A percentile compares a stretch with the other conserved stretches of the same genome.
Evolutionary conservation across 2,113 vertebrate genomes (phyloP).

Genomic region (Casuarius casuarius): DNA sequence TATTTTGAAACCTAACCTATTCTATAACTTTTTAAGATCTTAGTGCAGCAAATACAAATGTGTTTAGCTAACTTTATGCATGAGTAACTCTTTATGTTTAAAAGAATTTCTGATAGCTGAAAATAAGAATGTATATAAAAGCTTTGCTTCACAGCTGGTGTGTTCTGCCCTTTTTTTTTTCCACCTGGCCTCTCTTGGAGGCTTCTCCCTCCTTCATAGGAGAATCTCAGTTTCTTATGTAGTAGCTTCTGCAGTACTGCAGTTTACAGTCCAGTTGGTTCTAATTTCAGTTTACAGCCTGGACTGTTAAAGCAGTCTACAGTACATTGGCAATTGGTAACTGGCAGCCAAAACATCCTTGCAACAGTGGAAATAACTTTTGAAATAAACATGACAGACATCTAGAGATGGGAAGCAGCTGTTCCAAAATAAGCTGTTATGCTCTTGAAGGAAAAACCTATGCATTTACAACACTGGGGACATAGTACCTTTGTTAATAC

Average conservation of each 20-base stretch:
- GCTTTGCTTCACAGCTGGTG: neutral
- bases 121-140: neutral
- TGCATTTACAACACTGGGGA: neutral
- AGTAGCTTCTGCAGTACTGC: neutral
- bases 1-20: slow-evolving; percentile 48
- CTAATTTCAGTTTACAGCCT: neutral
- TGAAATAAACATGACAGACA: neutral
- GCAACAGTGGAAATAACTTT: neutral
- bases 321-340: neutral
- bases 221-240: neutral
- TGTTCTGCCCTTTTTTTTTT: neutral
- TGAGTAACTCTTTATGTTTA: neutral
- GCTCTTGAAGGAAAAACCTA: neutral
- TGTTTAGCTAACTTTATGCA: neutral
- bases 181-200: neutral
- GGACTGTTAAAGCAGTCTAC: neutral
- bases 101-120: neutral
- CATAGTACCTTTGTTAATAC: neutral
- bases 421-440: neutral
- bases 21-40: neutral
- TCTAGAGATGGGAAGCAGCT: neutral
- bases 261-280: neutral
- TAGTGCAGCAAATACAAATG: neutral
- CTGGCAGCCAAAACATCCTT: neutral
- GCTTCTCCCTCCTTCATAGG: neutral